Evolutionary conservation across 2,113 vertebrate genomes (phyloP), one percentile per base, ranked within the genome.

Genomic region (Serilophus lunatus): DNA sequence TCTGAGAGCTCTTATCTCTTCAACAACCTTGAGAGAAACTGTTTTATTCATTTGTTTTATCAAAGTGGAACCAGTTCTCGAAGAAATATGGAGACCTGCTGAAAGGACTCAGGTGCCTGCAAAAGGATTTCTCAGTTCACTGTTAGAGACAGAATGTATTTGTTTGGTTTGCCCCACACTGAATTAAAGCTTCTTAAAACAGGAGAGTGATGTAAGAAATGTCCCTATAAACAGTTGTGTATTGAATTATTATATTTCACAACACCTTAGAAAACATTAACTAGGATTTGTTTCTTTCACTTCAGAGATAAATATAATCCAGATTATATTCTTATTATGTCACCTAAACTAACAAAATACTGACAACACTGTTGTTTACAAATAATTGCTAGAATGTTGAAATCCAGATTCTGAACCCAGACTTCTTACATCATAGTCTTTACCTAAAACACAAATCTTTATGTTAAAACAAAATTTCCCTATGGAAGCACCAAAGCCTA

Each of bases 161-260:
- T 7, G 0, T 47, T 7, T 49, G 6, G 18, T 72, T 88, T 72
- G 8, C 7, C 16, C 9, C 20, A 45, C 6, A 45, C 2, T 0
- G 0, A 60, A 54, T 18, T 7, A 35, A 40, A 33, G 11, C 2
- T 68, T 68, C 28, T 49, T 12, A 69, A 76, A 75, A 7, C 4
- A 71, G 9, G 22, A 4, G 4, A 68, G 7, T 47, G 20, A 44
- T 8, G 18, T 6, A 64, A 75, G n/a, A 87, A 68, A 59, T 7
- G 2, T 14, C 8, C 40, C 3, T 3, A 38, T 33, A 75, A 61
- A 57, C 4, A 35, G n/a, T 5, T 17, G 40, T 35, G 5, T 26
- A 19, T 56, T 65, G 28, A 23, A 42, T 57, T 91, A 19, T 77
- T 7, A 29, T 86, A 10, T 10, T 56, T 81, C 23, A 23, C 8